Percentiles rank a stretch among this genome's conserved stretches.
Conservation (phyloP, 2,888 invertebrate species). For the Margaritifera margaritifera region DNA sequence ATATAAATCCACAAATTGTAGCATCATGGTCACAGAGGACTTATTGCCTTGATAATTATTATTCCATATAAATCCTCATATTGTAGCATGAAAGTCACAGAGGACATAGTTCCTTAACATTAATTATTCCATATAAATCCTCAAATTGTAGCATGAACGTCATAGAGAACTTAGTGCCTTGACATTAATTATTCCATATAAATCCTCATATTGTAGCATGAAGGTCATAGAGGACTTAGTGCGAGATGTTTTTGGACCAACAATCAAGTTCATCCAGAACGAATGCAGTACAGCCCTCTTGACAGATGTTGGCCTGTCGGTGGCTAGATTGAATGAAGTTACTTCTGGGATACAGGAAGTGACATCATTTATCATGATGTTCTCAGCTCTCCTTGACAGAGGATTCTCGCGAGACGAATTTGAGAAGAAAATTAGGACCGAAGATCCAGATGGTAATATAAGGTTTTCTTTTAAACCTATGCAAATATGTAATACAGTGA, state of each 20-base stretch:
- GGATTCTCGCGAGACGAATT: slow-evolving; percentile 63
- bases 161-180: too few species aligned
- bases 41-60: slow-evolving; percentile 34
- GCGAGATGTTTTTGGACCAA: slow-evolving; percentile 62
- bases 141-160: slow-evolving; percentile 42
- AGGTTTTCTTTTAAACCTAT: neutral
- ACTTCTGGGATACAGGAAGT: slow-evolving; percentile 63
- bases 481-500: too few species aligned
- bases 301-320: slow-evolving; percentile 46
- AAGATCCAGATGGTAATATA: slow-evolving; percentile 48
- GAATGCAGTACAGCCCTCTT: slow-evolving; percentile 60
- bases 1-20: slow-evolving; percentile 22
- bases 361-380: slow-evolving; percentile 62
- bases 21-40: slow-evolving; percentile 63
- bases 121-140: too few species aligned
- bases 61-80: neutral
- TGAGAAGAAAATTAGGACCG: slow-evolving; percentile 54
- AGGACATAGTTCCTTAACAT: slow-evolving; percentile 47
- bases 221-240: slow-evolving; percentile 63
- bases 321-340: slow-evolving; percentile 41
- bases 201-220: slow-evolving; percentile 47
- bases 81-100: slow-evolving; percentile 62
- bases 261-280: slow-evolving; percentile 61
- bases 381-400: slow-evolving; percentile 63
- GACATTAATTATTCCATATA: too few species aligned